These are phyloP conservation scores for Drosophila cracens DNA, from an alignment of 2,888 invertebrate genomes.

Conservation along the genomic window DNA sequence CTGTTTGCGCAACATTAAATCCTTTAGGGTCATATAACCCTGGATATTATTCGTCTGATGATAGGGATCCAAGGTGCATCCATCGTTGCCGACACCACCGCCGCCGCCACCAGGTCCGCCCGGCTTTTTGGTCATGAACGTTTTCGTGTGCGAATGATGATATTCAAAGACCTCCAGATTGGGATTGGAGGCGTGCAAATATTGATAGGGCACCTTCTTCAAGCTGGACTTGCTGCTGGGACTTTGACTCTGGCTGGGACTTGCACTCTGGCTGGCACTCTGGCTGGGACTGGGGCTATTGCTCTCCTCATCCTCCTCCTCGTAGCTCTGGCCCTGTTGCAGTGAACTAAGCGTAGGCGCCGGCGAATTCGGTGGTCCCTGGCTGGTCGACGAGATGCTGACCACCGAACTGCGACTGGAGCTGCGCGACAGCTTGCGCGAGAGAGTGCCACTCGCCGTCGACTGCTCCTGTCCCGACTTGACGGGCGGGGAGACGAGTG, in stretches of 20 bases:
- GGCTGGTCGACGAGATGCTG: slow-evolving; percentile 54
- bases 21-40: slow-evolving; percentile 91
- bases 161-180: slow-evolving; percentile 88
- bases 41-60: slow-evolving; percentile 87
- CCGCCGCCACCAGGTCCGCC: slow-evolving; percentile 56
- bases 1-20: slow-evolving; percentile 91
- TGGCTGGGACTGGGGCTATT: slow-evolving; percentile 68
- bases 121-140: slow-evolving; percentile 84
- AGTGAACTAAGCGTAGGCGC: slow-evolving; percentile 70
- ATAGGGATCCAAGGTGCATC: slow-evolving; percentile 75
- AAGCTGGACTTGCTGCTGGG: slow-evolving; percentile 81
- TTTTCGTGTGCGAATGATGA: slow-evolving; percentile 82
- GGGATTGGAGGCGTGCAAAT: slow-evolving; percentile 90
- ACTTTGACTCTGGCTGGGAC: slow-evolving; percentile 74
- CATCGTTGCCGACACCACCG: slow-evolving; percentile 62
- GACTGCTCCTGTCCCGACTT: slow-evolving; percentile 18
- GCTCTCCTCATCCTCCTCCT: slow-evolving; percentile 55
- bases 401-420: slow-evolving; percentile 78
- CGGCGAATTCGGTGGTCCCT: slow-evolving; percentile 78
- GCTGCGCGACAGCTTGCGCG: slow-evolving; percentile 70
- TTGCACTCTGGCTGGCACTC: slow-evolving; percentile 61
- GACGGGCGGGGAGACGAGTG: neutral
- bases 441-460: slow-evolving; percentile 13
- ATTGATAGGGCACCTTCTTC: slow-evolving; percentile 86
- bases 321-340: slow-evolving; percentile 65